Base-by-base conservation (phyloP, 2,113 vertebrate species). In the Trichomycterus rosablanca region DNA sequence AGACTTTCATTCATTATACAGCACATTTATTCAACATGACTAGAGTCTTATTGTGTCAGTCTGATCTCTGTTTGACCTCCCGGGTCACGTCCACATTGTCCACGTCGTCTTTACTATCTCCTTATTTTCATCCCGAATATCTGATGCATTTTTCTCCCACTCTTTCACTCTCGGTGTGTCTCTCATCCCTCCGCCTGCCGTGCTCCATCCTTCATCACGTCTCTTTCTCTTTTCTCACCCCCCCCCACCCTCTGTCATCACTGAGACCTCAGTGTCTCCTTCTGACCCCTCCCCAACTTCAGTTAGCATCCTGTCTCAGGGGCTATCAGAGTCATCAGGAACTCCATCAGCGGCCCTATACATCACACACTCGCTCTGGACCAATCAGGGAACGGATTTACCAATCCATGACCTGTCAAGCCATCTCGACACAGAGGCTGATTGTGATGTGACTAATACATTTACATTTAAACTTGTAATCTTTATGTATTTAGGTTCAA, bases 211-310 rank as follows among this genome's bases (percentile, higher is more conserved):
- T 52, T 63, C 37, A 66, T 67, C 68, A 52, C 37, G 19, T 55
- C 53, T 70, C 67, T 63, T 52, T 67, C 63, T 63, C 59, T 67
- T 56, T 57, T 44, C 43, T 24, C 35, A n/a, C 46, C 52, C 3
- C 22, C 34, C 28, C 26, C 45, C 63, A 20, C 43, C 32, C 60
- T 59, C 73, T 66, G 61, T 75, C 73, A 75, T 75, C 73, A 60
- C 37, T 48, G 46, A 18, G 73, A 75, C 69, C 66, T 42, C 10
- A 23, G 68, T 61, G 48, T 75, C 69, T 67, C 69, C 58, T 37
- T 49, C n/a, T 30, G 32, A 42, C 18, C 16, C 54, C 43, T 26
- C 51, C 37, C n/a, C n/a, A n/a, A 37, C 20, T 62, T n/a, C 15
- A 12, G 20, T 16, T 52, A 9, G 12, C 42, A 42, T 58, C 52